Base-by-base conservation (phyloP, 1,140 invertebrate genomes). In the Elymnias hypermnestra region DNA sequence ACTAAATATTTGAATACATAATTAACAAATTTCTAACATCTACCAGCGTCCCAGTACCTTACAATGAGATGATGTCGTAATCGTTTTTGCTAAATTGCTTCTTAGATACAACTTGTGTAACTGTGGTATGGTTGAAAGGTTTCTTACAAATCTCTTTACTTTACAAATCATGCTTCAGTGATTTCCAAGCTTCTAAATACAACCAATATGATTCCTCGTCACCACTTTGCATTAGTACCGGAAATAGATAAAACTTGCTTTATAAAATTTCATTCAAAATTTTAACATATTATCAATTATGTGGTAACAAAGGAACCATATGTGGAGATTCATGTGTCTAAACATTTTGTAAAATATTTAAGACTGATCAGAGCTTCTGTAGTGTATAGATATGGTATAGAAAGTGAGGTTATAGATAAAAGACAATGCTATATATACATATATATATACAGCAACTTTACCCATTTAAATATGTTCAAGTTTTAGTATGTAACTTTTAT, bases 301-400 rank as follows among this genome's bases (percentile, higher is more conserved):
- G 57, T 71, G 63, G 69, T 64, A 70, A 78, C 66, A 49, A 73
- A 63, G 67, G 26, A 69, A 73, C 69, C 77, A 84, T 82, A 82
- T 78, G 70, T 62, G 68, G 67, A 77, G 66, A 38, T 74, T 70
- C 62, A 63, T 49, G 46, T n/a, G n/a, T n/a, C n/a, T n/a, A n/a
- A n/a, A n/a, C n/a, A n/a, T n/a, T n/a, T n/a, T n/a, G n/a, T n/a
- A n/a, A n/a, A n/a, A n/a, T n/a, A n/a, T n/a, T n/a, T n/a, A n/a
- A n/a, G n/a, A n/a, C n/a, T n/a, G n/a, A n/a, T n/a, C n/a, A n/a
- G n/a, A n/a, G n/a, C n/a, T n/a, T n/a, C n/a, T n/a, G n/a, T n/a
- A n/a, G n/a, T n/a, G n/a, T n/a, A n/a, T n/a, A n/a, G n/a, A n/a
- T n/a, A n/a, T n/a, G n/a, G n/a, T n/a, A n/a, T n/a, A n/a, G n/a